Evolutionary conservation across 2,797 vertebrate species (phyloP).

Genomic region (Falco columbarius): DNA sequence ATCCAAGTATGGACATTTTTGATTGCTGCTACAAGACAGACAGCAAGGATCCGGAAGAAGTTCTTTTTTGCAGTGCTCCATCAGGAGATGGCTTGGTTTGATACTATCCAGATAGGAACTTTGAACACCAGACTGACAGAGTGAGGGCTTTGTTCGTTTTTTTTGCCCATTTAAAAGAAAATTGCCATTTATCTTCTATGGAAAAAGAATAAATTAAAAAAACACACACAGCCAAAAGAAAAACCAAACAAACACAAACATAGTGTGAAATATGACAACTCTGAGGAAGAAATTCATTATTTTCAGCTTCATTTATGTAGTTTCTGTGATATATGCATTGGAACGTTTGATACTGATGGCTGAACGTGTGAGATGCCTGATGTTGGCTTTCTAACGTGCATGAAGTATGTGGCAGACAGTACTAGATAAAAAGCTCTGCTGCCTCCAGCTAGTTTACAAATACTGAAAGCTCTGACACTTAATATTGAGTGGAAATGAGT

Average conservation of each 20-base stretch:
- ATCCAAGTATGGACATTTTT: conserved; percentile 77
- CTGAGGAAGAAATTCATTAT: neutral
- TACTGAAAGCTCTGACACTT: neutral
- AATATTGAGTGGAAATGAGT: neutral
- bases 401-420: neutral
- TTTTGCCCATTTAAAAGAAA: neutral
- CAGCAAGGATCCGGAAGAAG: conserved; percentile 75
- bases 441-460: neutral
- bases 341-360: too few relatives aligned
- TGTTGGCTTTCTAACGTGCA: neutral
- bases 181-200: neutral
- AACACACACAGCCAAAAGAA: too few relatives aligned
- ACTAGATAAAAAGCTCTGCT: neutral
- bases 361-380: neutral
- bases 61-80: conserved; percentile 82
- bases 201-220: neutral
- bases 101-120: conserved; percentile 75
- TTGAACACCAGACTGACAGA: conserved; percentile 80
- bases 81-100: conserved; percentile 85
- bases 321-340: neutral
- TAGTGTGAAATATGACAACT: neutral
- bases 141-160: conserved; percentile 46
- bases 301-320: neutral
- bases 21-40: conserved; percentile 72
- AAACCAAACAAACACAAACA: neutral